phyloP scores from a whole-genome alignment of 2,888 invertebrate genomes.

The Lycia hirtaria region DNA sequence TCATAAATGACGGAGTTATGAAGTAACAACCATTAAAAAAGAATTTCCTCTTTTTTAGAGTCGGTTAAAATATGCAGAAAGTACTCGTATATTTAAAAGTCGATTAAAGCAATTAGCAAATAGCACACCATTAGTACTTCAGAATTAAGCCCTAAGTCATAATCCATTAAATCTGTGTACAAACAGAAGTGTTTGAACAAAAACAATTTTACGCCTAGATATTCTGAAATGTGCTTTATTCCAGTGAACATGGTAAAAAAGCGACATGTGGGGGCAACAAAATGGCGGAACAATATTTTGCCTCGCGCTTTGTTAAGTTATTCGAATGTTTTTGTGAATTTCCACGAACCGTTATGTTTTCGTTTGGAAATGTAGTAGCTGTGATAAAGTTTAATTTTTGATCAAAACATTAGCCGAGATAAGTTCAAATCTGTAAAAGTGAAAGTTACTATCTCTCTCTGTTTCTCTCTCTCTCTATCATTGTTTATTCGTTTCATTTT shows the following conservation, averaged over 20 bases:
- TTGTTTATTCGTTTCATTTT: too few relatives aligned
- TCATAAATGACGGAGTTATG: too few relatives aligned
- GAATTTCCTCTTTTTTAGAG: too few relatives aligned
- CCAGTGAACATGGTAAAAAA: constrained; percentile 25
- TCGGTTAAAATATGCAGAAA: too few relatives aligned
- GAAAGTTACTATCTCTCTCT: too few relatives aligned
- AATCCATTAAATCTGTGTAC: constrained; percentile 4
- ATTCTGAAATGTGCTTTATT: constrained; percentile 34
- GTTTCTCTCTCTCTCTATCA: too few relatives aligned
- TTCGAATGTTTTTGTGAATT: constrained; percentile 31
- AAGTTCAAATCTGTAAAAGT: too few relatives aligned
- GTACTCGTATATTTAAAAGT: neutral
- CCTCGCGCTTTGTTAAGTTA: constrained; percentile 37
- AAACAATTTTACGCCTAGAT: constrained; percentile 27
- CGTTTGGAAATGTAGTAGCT: too few relatives aligned
- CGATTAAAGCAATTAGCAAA: neutral
- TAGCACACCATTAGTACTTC: neutral
- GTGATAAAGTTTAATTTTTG: too few relatives aligned
- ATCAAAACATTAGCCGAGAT: too few relatives aligned
- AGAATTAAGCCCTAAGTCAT: neutral
- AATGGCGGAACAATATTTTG: constrained; percentile 37
- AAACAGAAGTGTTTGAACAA: constrained; percentile 9
- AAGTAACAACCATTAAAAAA: neutral
- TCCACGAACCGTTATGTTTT: constrained; percentile 4
- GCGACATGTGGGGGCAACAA: constrained; percentile 35